Base-by-base conservation (phyloP, 2,888 invertebrate genomes). In the Ceratothoa steindachneri region DNA sequence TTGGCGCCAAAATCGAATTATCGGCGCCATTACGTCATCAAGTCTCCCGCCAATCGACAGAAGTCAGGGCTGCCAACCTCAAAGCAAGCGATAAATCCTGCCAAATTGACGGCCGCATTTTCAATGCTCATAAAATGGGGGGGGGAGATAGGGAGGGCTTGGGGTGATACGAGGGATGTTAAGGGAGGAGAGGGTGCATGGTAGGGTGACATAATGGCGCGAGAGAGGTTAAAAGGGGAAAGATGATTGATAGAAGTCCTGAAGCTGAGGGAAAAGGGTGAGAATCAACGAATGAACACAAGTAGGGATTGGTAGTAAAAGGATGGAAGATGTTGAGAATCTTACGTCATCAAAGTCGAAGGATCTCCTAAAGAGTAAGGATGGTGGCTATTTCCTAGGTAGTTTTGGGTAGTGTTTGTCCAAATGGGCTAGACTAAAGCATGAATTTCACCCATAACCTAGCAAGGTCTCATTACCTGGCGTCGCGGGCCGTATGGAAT, bases 1-100 rank as follows among this genome's bases (percentile, higher is more conserved):
- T 60, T 60, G 60, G 60, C 60, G 60, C 60, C 60, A 60, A 60
- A 60, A 60, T 60, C 24, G 27, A 60, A 60, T 60, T 60, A 60
- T 60, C 60, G 60, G 67, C 67, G 30, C 30, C 67, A 67, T 67
- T 30, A 67, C 67, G 67, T 31, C 67, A 30, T 30, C 67, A 28
- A 31, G 30, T 2, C 1, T 15, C 30, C n/a, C 67, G 67, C 41
- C 67, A 67, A 30, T 31, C 15, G 41, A 15, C 30, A 30, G n/a
- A n/a, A n/a, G 15, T 30, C 30, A 67, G 30, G 67, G 67, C 15
- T 19, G 30, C 67, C 67, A 67, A 31, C 30, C 28, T 67, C 30
- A 29, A 15, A 24, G 15, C 30, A 15, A 19, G 19, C 30, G 30
- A 30, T 67, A 30, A 67, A 67, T 30, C 30, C 29, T 19, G 67